A percentile compares a stretch with the other conserved stretches of the same genome.
Evolutionary conservation across 2,888 invertebrate genomes (phyloP).

Genomic region (Brachyptera risi): DNA sequence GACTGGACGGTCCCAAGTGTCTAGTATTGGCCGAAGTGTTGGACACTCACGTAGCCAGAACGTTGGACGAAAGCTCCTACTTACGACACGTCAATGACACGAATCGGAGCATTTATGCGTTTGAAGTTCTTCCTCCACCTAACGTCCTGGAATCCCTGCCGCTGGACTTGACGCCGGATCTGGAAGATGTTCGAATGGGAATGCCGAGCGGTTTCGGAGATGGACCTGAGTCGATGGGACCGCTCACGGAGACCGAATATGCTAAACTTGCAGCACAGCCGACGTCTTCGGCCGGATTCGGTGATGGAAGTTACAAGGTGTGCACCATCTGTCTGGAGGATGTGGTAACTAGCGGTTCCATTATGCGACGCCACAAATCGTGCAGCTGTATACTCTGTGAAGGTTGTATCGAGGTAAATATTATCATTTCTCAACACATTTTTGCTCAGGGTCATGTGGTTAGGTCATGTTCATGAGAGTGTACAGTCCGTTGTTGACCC

Average conservation of each 20-base stretch:
- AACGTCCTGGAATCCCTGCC: conserved; percentile 36
- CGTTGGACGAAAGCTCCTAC: conserved; percentile 53
- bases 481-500: too few relatives aligned
- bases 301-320: conserved; percentile 38
- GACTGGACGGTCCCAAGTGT: conserved; percentile 41
- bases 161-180: conserved; percentile 21
- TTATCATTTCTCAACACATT: too few relatives aligned
- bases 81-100: conserved; percentile 52
- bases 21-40: conserved; percentile 56
- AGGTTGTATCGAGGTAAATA: conserved; percentile 55
- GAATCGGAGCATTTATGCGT: conserved; percentile 48
- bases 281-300: conserved; percentile 20
- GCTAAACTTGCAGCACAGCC: conserved; percentile 19
- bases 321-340: conserved; percentile 61
- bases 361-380: conserved; percentile 52
- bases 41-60: conserved; percentile 55
- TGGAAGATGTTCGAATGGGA: conserved; percentile 30
- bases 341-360: conserved; percentile 49
- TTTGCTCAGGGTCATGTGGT: too few relatives aligned
- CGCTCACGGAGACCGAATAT: conserved; percentile 20
- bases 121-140: conserved; percentile 41
- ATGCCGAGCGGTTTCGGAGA: neutral
- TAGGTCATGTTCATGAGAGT: too few relatives aligned
- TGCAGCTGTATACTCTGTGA: conserved; percentile 56
- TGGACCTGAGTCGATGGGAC: conserved; percentile 11